Percentiles rank a stretch among this genome's conserved stretches.
These are phyloP conservation scores for Drosophila ohnishii DNA, from an alignment of 1,140 invertebrate genomes.

Conservation along the genomic window DNA sequence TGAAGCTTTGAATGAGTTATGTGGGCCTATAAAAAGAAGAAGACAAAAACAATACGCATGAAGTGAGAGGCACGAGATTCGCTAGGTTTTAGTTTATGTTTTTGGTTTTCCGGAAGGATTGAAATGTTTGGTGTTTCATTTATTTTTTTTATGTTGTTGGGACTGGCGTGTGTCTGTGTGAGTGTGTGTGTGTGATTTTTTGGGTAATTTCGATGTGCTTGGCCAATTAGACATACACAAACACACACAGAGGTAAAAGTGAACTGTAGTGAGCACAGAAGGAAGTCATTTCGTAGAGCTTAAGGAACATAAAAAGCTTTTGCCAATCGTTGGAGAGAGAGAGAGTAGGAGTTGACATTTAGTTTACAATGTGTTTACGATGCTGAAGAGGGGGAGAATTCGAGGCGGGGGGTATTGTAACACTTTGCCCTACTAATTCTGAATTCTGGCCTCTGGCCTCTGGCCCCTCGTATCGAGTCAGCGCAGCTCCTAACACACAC, in stretches of 20 bases:
- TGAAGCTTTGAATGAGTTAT: slow-evolving; percentile 59
- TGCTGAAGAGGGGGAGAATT: slow-evolving; percentile 14
- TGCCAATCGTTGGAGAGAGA: slow-evolving; percentile 42
- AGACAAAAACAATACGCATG: slow-evolving; percentile 60
- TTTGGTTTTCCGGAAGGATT: slow-evolving; percentile 18
- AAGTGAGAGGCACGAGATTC: slow-evolving; percentile 43
- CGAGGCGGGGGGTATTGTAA: slow-evolving; percentile 3
- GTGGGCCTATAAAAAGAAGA: slow-evolving; percentile 64
- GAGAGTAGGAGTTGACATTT: slow-evolving; percentile 42
- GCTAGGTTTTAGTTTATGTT: slow-evolving; percentile 21
- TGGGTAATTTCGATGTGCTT: slow-evolving; percentile 56
- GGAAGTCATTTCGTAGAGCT: slow-evolving; percentile 49
- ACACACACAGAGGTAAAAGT: slow-evolving; percentile 59
- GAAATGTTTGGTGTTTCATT: slow-evolving; percentile 39
- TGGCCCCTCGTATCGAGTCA: slow-evolving; percentile 35
- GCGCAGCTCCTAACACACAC: slow-evolving; percentile 31
- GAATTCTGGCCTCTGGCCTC: slow-evolving; percentile 28
- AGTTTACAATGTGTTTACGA: slow-evolving; percentile 47
- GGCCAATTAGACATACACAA: slow-evolving; percentile 68
- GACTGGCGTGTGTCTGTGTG: slow-evolving; percentile 26
- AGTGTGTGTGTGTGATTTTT: not conserved
- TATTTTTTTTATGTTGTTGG: slow-evolving; percentile 21
- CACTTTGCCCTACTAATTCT: slow-evolving; percentile 22
- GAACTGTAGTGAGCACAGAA: slow-evolving; percentile 35
- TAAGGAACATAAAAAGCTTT: slow-evolving; percentile 58